Percentiles rank a stretch among this genome's conserved stretches.
phyloP scores from a whole-genome alignment of 2,113 vertebrate species.

The Syrrhaptes paradoxus region DNA sequence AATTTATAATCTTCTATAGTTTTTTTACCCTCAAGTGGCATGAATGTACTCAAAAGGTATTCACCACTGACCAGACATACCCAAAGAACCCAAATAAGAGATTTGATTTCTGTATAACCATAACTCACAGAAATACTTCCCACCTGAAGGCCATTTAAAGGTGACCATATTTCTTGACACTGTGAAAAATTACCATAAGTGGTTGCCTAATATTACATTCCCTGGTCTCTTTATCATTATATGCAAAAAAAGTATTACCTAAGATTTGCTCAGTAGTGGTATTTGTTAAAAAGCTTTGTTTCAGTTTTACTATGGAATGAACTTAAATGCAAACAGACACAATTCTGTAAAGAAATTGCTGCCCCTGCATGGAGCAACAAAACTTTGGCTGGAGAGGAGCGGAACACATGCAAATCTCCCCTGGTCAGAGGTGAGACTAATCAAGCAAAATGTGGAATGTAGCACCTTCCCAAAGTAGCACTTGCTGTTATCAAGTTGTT shows the following conservation, averaged over 20 bases:
- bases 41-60: not conserved
- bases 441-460: not conserved
- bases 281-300: not conserved
- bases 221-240: not conserved
- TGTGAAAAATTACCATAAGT: not conserved
- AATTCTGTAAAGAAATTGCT: not conserved
- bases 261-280: not conserved
- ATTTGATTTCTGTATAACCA: not conserved
- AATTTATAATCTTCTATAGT: not conserved
- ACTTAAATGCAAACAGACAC: not conserved
- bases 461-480: not conserved
- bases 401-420: not conserved
- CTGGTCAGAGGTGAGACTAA: not conserved
- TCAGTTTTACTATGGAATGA: not conserved
- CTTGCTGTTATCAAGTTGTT: not conserved
- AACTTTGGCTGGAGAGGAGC: not conserved
- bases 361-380: fast-evolving
- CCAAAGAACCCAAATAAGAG: not conserved
- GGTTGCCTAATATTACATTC: not conserved
- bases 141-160: not conserved
- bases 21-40: not conserved
- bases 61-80: not conserved
- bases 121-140: not conserved
- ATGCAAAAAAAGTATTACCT: not conserved
- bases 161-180: not conserved